phyloP scores from a whole-genome alignment of 2,888 invertebrate genomes.

The Philopedon plagiatum region DNA sequence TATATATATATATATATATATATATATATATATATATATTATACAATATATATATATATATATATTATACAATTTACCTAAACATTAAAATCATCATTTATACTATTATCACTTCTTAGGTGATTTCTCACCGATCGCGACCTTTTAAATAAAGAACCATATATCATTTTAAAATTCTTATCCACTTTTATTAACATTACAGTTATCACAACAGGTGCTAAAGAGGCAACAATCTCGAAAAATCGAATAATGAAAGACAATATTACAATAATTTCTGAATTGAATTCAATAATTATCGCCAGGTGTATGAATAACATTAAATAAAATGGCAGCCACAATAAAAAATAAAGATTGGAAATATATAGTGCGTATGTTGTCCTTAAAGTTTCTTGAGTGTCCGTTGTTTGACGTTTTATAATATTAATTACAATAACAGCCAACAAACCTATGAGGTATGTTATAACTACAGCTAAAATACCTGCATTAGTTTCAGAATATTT shows the following conservation, averaged over 20 bases:
- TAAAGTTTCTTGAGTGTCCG: background rate
- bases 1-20: too few species aligned
- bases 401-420: background rate
- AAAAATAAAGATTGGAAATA: background rate
- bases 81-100: background rate
- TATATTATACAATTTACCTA: background rate
- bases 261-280: background rate
- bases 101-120: background rate
- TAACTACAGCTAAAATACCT: background rate
- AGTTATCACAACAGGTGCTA: background rate
- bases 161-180: slow-evolving; percentile 2
- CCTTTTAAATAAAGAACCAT: background rate
- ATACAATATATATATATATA: too few species aligned
- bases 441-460: background rate
- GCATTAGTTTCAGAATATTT: background rate
- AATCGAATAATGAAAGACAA: background rate
- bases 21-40: too few species aligned
- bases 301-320: background rate
- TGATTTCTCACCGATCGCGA: too few species aligned
- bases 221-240: background rate
- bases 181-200: background rate
- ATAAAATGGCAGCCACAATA: background rate
- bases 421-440: background rate
- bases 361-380: background rate
- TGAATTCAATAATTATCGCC: background rate